Base-by-base conservation (phyloP, 2,797 vertebrate genomes). In the Gadopsis bispinosus region DNA sequence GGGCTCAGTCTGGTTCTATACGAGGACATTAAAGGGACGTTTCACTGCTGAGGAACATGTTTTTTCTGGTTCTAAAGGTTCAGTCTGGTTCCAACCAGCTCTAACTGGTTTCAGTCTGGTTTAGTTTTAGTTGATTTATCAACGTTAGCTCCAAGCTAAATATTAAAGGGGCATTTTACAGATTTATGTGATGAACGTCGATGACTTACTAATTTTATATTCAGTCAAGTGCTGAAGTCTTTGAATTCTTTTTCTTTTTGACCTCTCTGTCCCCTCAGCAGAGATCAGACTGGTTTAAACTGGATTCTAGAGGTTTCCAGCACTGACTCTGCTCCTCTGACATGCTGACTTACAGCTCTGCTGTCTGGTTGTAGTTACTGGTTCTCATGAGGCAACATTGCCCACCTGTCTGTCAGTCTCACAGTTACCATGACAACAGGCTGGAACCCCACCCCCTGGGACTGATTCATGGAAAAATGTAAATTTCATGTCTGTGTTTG, bases 381-480 rank as follows among this genome's bases (percentile, higher is more conserved):
- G 10, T 39, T 39, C 37, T 39, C 37, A 39, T 39, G 37, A 20
- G 39, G 22, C 19, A 11, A 35, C 1, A 1, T 29, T 13, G 16
- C 39, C 71, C 37, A 39, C 37, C 37, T 37, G 53, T 17, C 7
- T 69, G 26, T 54, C 33, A 1, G 11, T 39, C 22, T 16, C 4
- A 16, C 12, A 1, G 55, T 72, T 59, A 29, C 68, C 56, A 67
- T 12, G n/a, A 45, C 20, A 73, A 79, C 56, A 55, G 31, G 13
- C 47, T 16, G 41, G 14, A 63, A n/a, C 53, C 9, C 54, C 1
- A 3, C n/a, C 26, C 10, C 53, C 19, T 62, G 35, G 43, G 5
- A 26, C 50, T 37, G 35, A 17, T 16, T 59, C 26, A 48, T 37
- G 0, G 19, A 35, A 61, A 73, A 45, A 62, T 71, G 51, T 62